These are phyloP conservation scores for Tokudaia muenninki DNA, from an alignment of 2,797 vertebrate genomes.

Conservation along the genomic window DNA sequence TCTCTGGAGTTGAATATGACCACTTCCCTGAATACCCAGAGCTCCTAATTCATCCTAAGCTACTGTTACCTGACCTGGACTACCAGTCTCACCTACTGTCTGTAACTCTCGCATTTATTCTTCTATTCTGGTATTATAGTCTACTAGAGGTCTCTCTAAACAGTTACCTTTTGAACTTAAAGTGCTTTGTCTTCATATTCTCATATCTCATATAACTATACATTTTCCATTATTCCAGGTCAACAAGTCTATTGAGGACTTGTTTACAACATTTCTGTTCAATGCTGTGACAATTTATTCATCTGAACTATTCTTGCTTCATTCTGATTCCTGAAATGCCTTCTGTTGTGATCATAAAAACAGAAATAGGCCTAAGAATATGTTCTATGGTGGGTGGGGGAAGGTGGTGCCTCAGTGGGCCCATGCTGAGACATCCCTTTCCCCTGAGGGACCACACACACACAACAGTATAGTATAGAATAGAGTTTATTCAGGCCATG, in stretches of 20 bases:
- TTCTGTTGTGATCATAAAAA: no score
- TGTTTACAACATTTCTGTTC: not conserved
- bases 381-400: no score
- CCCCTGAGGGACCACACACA: no score
- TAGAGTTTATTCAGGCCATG: no score
- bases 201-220: not conserved
- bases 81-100: not conserved
- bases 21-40: not conserved
- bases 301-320: not conserved
- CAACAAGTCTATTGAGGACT: not conserved
- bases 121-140: not conserved
- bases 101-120: not conserved
- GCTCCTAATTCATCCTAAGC: not conserved
- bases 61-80: rapidly evolving
- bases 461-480: no score
- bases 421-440: no score
- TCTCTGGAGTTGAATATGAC: not conserved
- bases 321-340: not conserved
- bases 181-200: not conserved
- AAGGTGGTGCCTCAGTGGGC: no score
- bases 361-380: no score
- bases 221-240: not conserved
- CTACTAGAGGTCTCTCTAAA: not conserved
- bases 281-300: no score
- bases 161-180: not conserved